Evolutionary conservation across 2,888 invertebrate species (phyloP), one percentile per base, ranked within the genome.

Genomic region (Apotomis capreana): DNA sequence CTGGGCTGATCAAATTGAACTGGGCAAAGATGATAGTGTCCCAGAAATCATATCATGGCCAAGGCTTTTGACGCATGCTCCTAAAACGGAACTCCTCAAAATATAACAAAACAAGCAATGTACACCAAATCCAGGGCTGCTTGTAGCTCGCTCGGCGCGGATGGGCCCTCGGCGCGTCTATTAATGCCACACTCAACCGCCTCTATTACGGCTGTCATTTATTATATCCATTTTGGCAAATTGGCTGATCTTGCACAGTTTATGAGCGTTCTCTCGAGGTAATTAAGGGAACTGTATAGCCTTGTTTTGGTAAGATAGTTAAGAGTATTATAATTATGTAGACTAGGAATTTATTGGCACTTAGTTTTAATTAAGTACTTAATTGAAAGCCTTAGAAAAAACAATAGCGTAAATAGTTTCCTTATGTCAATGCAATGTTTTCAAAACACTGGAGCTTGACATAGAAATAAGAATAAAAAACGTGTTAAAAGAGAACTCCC

Each of bases 211-310:
- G 83, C 88, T 89, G 88, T 90, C 92, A 91, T 93, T 93, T 92
- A 88, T 92, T 92, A 92, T 92, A 92, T 90, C 90, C 92, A 90
- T 91, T 93, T 91, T 91, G 87, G 85, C 90, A 88, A 92, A 92
- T 91, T 91, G 89, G 88, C 87, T 88, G 87, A 90, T 91, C 89
- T 86, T 85, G 85, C 83, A 80, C 83, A 82, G 78, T 72, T 72
- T 72, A 72, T 72, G 72, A 79, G 76, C 74, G 73, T 76, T 76
- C 76, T 70, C 71, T 74, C 61, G 70, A 55, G 76, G 81, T 82
- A 85, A 87, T 86, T 85, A 85, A 80, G 82, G 79, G 77, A 77
- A 78, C 82, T 79, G 83, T 82, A 80, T 72, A 68, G 72, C 72
- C 68, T 72, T 72, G 72, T 68, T 72, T 72, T 63, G 72, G 72